Conservation (phyloP, 35 echinoderm and acorn worm genomes). For the Apostichopus parvimensis region DNA sequence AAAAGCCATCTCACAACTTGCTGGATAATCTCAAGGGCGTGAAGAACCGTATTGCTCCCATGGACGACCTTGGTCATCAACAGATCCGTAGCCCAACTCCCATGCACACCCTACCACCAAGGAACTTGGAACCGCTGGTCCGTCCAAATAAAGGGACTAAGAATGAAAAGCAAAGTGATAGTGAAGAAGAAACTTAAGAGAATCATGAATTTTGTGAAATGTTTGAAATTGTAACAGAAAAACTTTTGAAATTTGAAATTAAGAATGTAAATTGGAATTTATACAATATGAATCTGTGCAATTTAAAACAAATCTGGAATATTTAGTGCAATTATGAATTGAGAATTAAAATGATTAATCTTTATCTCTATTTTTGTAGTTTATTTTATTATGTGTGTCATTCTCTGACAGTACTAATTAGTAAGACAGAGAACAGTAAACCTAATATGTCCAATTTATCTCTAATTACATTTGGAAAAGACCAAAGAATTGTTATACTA, state of each 20-base stretch:
- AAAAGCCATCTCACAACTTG: background rate
- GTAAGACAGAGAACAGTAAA: no score
- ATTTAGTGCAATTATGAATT: background rate
- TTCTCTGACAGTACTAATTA: no score
- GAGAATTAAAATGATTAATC: background rate
- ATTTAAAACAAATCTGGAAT: background rate
- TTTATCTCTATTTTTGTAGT: no score
- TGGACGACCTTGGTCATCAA: slow-evolving; percentile 10
- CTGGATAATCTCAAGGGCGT: background rate
- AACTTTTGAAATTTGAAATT: background rate
- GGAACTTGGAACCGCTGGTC: slow-evolving; percentile 7
- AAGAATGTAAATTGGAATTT: background rate
- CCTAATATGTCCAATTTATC: no score
- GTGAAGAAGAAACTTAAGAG: background rate
- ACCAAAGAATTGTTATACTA: no score
- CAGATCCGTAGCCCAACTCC: background rate
- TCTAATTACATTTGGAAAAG: no score
- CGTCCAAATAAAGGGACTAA: background rate
- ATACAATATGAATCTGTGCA: background rate
- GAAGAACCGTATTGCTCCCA: slow-evolving; percentile 13
- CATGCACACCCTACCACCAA: background rate
- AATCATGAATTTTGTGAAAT: background rate
- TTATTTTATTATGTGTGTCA: no score
- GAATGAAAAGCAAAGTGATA: background rate
- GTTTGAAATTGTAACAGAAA: background rate